A percentile compares a stretch with the other conserved stretches of the same genome.
phyloP scores from a whole-genome alignment of 2,888 invertebrate genomes.

The Caenorhabditis plicata region DNA sequence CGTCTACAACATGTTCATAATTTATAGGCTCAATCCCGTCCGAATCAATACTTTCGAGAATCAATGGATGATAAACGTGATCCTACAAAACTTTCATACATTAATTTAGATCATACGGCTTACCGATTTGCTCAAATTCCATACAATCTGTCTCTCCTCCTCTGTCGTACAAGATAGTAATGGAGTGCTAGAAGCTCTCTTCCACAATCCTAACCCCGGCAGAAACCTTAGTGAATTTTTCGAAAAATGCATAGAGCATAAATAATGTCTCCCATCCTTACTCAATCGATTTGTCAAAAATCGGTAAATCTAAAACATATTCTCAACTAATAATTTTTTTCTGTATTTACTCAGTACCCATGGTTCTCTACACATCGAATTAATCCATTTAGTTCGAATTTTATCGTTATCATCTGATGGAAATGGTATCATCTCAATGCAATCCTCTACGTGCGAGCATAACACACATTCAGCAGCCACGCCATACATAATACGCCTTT shows the following conservation, averaged over 20 bases:
- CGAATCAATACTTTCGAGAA: slow-evolving; percentile 17
- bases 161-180: slow-evolving; percentile 20
- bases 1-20: slow-evolving; percentile 15
- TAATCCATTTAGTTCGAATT: slow-evolving; percentile 33
- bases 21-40: slow-evolving; percentile 11
- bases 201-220: slow-evolving; percentile 21
- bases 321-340: not conserved
- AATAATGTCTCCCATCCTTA: slow-evolving; percentile 37
- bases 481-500: slow-evolving; percentile 28
- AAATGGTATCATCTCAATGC: slow-evolving; percentile 36
- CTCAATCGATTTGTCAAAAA: slow-evolving; percentile 22
- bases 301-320: slow-evolving; percentile 9
- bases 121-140: slow-evolving; percentile 19
- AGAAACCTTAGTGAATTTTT: slow-evolving; percentile 26
- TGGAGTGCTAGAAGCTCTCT: slow-evolving; percentile 10
- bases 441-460: slow-evolving; percentile 29
- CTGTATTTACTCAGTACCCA: slow-evolving; percentile 7
- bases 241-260: slow-evolving; percentile 38
- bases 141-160: slow-evolving; percentile 23
- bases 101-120: not conserved
- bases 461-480: slow-evolving; percentile 34
- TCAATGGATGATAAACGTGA: slow-evolving; percentile 21
- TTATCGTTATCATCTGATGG: slow-evolving; percentile 20
- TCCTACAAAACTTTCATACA: not conserved
- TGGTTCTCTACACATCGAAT: slow-evolving; percentile 39